Percentiles rank a stretch among this genome's conserved stretches.
Evolutionary conservation across 2,797 vertebrate genomes (phyloP).

Genomic region (Manis pentadactyla): DNA sequence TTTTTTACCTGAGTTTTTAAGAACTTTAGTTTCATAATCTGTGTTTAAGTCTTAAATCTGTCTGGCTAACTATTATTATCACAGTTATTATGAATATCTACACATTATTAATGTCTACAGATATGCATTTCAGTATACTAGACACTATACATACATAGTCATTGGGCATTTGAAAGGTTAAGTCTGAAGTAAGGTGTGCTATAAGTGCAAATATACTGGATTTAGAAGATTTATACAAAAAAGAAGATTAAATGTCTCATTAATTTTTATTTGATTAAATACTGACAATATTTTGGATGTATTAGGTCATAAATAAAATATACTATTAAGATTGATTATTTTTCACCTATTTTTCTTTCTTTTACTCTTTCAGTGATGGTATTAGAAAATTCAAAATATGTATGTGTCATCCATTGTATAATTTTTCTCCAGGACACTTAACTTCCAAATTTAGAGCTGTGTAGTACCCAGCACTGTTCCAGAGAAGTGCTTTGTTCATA

Average conservation of each 20-base stretch:
- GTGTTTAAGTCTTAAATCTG: neutral
- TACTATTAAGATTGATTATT: neutral
- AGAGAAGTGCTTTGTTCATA: neutral
- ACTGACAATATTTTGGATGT: neutral
- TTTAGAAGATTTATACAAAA: neutral
- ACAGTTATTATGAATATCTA: neutral
- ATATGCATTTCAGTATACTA: neutral
- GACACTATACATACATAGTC: neutral
- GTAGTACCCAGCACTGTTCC: neutral
- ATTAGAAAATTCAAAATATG: neutral
- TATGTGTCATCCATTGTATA: neutral
- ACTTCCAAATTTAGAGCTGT: neutral
- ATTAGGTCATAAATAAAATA: constrained; percentile 5
- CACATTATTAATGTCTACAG: neutral
- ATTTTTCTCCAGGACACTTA: neutral
- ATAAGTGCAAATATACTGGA: neutral
- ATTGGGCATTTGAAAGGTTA: neutral
- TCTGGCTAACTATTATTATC: neutral
- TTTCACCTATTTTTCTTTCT: neutral
- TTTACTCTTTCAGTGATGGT: neutral
- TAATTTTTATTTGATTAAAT: constrained; percentile 10
- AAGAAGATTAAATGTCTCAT: neutral
- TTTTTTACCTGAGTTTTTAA: neutral
- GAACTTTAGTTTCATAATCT: neutral
- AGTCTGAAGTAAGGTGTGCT: neutral